A percentile compares a stretch with the other conserved stretches of the same genome.
These are phyloP conservation scores for Parus major DNA, from an alignment of 2,113 vertebrate species.

Conservation along the genomic window DNA sequence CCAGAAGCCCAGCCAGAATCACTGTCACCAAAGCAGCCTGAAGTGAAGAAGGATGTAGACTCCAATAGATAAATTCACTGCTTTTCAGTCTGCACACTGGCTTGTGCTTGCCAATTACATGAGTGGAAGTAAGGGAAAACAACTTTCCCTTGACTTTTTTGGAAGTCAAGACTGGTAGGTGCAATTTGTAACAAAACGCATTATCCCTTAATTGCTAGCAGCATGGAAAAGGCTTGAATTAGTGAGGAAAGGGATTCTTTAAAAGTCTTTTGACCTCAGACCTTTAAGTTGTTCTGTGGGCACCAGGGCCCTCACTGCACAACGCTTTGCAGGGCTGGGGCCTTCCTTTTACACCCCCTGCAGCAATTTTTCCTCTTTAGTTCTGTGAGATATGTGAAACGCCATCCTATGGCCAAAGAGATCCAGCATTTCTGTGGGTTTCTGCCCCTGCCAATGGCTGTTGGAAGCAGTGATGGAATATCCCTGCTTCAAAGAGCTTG, in stretches of 20 bases:
- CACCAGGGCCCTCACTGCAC: accelerated
- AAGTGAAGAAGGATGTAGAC: neutral
- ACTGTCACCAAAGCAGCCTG: neutral
- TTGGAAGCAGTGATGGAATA: neutral
- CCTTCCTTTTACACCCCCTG: neutral
- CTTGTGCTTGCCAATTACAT: neutral
- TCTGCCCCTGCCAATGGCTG: neutral
- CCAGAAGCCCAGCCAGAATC: neutral
- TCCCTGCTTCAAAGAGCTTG: accelerated
- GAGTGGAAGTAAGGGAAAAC: neutral
- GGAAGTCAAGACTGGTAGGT: neutral
- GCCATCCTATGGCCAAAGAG: neutral
- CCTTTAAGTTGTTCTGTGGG: neutral
- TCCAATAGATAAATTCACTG: neutral
- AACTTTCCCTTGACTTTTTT: neutral
- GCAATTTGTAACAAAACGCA: neutral
- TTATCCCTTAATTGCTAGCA: conserved; percentile 6
- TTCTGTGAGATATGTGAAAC: neutral
- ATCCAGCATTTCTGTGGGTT: neutral
- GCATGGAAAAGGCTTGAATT: neutral
- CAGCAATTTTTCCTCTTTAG: accelerated
- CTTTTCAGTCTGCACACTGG: neutral
- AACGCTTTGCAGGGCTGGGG: neutral
- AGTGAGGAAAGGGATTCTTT: neutral
- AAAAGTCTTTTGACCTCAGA: neutral